These are phyloP conservation scores for Lasaia peninsularis DNA, from an alignment of 1,140 invertebrate species.

Conservation along the genomic window DNA sequence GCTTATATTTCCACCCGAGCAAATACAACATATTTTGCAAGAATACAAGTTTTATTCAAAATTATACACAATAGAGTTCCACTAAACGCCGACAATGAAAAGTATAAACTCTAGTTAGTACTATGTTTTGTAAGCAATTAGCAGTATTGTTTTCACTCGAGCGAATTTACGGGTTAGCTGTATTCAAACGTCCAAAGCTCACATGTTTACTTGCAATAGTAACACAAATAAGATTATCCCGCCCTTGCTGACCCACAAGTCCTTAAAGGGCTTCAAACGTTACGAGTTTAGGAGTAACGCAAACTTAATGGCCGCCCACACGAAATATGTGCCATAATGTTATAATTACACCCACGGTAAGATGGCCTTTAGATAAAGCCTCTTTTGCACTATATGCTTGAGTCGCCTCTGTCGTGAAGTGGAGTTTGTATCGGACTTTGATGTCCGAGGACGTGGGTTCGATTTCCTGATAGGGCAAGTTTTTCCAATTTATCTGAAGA, in stretches of 20 bases:
- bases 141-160: neutral
- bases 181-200: neutral
- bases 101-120: too few relatives aligned
- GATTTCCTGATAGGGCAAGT: too few relatives aligned
- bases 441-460: too few relatives aligned
- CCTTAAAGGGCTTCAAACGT: neutral
- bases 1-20: too few relatives aligned
- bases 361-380: neutral
- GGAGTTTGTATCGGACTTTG: too few relatives aligned
- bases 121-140: too few relatives aligned
- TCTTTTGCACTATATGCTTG: neutral
- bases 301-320: neutral
- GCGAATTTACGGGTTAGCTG: neutral
- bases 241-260: slow-evolving; percentile 4
- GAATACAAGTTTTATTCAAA: too few relatives aligned
- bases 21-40: too few relatives aligned
- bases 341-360: slow-evolving; percentile 6
- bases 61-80: too few relatives aligned
- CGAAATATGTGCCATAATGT: slow-evolving; percentile 3
- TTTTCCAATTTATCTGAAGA: too few relatives aligned
- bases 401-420: too few relatives aligned
- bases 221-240: slow-evolving; percentile 8
- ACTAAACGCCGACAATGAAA: too few relatives aligned
- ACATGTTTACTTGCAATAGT: neutral
- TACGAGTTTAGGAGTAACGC: neutral